Evolutionary conservation across 2,113 vertebrate genomes (phyloP), one percentile per base, ranked within the genome.

Genomic region (Melanocharis versteri): DNA sequence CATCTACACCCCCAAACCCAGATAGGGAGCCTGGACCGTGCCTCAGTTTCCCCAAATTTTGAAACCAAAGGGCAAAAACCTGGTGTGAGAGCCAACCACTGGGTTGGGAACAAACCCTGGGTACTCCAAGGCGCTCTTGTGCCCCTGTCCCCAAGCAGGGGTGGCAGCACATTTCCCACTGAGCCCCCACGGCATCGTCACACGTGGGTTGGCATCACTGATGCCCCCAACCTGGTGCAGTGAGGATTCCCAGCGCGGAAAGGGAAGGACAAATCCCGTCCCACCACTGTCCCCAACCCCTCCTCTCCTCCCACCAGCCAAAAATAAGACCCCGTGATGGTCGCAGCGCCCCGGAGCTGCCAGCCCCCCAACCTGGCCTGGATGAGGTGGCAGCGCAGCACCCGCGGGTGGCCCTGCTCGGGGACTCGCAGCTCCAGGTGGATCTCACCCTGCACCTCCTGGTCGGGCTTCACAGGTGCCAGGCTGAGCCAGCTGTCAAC

Each of bases 401-500:
- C 95, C 47, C 96, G 95, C 3, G 96, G 98, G 37, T 96, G 96
- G 13, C 62, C 64, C 3, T 93, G 97, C 82, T 97, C 91, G 24
- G 97, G 94, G 17, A 99, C 94, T 83, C 88, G 87, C 94, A 99
- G 95, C 7, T 98, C 97, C 96, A 99, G 93, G 37, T 98, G 98
- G 96, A 99, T 98, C 98, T 99, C 99, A 0, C 99, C 99, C 96
- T 99, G 99, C 66, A 99, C 98, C 95, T 99, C 99, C 6, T 98
- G 97, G 8, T 99, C 97, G 0, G 98, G 99, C 87, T 98, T 97
- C 70, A 99, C 98, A 1, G 86, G 98, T 2, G 95, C 98, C 97
- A 99, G 98, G 92, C 98, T 99, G 96, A 99, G 95, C 99, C 99
- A 99, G 96, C 97, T 96, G 54, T 99, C 99, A 0, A 98, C 53